Evolutionary conservation across 2,797 vertebrate species (phyloP), one percentile per base, ranked within the genome.

Genomic region (Pyrrhura leucotis): DNA sequence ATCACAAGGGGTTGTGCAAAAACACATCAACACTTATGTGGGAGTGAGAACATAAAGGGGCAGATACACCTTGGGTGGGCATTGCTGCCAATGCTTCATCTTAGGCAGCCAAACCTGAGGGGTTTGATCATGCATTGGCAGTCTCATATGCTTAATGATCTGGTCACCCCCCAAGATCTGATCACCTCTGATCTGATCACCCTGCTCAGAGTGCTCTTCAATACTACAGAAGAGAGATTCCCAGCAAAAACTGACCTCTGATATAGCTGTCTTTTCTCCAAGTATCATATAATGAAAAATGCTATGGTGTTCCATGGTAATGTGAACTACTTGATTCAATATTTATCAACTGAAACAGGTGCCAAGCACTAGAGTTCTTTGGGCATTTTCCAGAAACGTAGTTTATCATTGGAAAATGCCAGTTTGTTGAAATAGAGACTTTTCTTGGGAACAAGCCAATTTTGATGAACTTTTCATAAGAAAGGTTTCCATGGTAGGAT

Each of bases 341-440:
- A 89, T 94, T 96, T 88, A 96, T 50, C 75, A 94, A 54, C 62
- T 54, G 50, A 72, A 94, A 63, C 80, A 95, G 82, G 68, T 96
- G 89, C 72, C 88, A 89, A 91, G 54, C 54, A 78, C 42, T 73
- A 39, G 68, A 89, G 58, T 51, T 89, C 44, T 66, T 67, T 93
- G 84, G 37, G 33, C 26, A 67, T 90, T 95, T 93, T 92, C 90
- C 94, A 96, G 78, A 91, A 96, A 61, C 33, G 21, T 18, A 40
- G 31, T 81, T 91, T 90, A 79, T 82, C 77, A 35, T 18, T 85
- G 74, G 88, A 83, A 90, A 90, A 95, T 67, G 44, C 67, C 61
- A 71, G 16, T 94, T 89, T 67, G 67, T 48, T 89, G 88, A 93
- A 94, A 94, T 14, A 5, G 83, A 96, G 53, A 76, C 56, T 93